Base-by-base conservation (phyloP, 2,888 invertebrate species). In the Incurvaria masculella region DNA sequence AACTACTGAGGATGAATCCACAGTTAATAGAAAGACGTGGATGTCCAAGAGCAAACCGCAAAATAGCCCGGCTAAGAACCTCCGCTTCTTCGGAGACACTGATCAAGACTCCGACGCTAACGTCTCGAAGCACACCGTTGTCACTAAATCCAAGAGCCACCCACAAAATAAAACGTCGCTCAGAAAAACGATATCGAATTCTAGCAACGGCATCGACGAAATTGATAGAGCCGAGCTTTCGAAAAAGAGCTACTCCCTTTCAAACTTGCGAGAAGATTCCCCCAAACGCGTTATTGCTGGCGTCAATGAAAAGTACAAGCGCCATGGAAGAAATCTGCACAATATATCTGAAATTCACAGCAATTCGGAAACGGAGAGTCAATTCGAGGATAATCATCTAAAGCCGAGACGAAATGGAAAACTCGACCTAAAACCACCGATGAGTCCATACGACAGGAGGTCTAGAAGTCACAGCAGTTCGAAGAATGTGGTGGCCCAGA, bases 11-110 rank as follows among this genome's bases (percentile, higher is more conserved):
- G 82, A 83, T 51, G 83, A 84, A 49, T 62, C 72, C 17, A 48
- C 49, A 8, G 53, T 56, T 26, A 62, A 68, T 11, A 63, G 75
- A 45, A 71, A 76, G 49, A 52, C 62, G 16, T 76, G 76, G 59
- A 58, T 66, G 0, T 71, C 72, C 49, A 54, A 65, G 19, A 53
- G 60, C 1, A 69, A 69, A 27, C 66, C 69, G 0, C 56, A 69
- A 4, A 70, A 65, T 51, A 72, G 73, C 2, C 81, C 82, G 8
- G 79, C 81, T 23, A 90, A 89, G 65, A 90, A 84, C 69, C 81
- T 91, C 11, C 84, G 91, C 45, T 91, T 91, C 79, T 91, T 91
- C 68, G 91, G 91, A 18, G 91, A 91, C 68, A 91, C 91, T 10
- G 91, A 91, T 62, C 79, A 82, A 51, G 91, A 91, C 59, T 89